A percentile compares a stretch with the other conserved stretches of the same genome.
phyloP scores from a whole-genome alignment of 2,113 vertebrate species.

The Puffinus mauretanicus region DNA sequence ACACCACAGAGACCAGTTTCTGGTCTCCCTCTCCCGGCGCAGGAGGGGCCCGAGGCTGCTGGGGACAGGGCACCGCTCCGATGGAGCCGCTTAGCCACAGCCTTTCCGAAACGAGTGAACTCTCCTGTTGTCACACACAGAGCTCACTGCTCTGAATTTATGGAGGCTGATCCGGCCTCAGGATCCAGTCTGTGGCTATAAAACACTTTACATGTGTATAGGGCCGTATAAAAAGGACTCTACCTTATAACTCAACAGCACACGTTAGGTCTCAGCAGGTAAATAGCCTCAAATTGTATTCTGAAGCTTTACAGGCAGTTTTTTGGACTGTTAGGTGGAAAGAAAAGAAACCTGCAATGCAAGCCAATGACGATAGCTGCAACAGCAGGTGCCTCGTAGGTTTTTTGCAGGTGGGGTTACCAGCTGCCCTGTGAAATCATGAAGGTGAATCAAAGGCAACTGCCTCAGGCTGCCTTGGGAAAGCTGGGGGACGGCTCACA shows the following conservation, averaged over 20 bases:
- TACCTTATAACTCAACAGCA: not conserved
- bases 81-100: not conserved
- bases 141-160: not conserved
- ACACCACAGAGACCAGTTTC: not conserved
- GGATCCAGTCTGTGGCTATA: not conserved
- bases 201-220: not conserved
- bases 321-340: not conserved
- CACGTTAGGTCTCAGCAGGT: not conserved
- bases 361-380: not conserved
- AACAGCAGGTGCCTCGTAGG: not conserved
- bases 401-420: not conserved
- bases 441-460: not conserved
- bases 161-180: not conserved
- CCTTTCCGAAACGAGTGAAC: not conserved
- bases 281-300: not conserved
- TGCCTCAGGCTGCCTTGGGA: not conserved
- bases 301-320: not conserved
- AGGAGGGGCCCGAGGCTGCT: not conserved
- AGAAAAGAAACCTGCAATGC: not conserved
- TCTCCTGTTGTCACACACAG: not conserved
- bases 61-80: not conserved
- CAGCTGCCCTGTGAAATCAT: not conserved
- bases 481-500: not conserved
- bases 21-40: not conserved
- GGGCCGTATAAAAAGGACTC: not conserved